phyloP scores from a whole-genome alignment of 2,113 vertebrate species.

The Odontophorus gujanensis region DNA sequence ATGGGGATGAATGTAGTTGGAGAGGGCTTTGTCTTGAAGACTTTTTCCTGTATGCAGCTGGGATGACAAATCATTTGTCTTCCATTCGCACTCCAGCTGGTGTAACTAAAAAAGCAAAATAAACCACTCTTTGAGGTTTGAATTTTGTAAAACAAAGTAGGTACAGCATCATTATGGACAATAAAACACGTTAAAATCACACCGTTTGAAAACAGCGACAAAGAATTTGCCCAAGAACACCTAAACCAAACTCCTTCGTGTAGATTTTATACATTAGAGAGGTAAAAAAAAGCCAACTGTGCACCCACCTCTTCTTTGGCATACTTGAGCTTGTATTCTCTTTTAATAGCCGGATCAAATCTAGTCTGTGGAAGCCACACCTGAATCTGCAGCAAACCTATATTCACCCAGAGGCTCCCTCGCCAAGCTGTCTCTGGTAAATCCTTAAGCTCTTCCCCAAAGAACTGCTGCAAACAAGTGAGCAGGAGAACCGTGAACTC shows the following conservation, averaged over 20 bases:
- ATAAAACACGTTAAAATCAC: neutral
- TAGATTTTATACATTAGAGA: neutral
- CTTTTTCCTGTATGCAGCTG: conserved; percentile 88
- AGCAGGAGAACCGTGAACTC: conserved; percentile 84
- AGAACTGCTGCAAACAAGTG: conserved; percentile 86
- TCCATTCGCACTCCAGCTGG: conserved; percentile 91
- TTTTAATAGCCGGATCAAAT: conserved; percentile 94
- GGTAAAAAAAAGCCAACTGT: neutral
- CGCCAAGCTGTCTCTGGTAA: conserved; percentile 77
- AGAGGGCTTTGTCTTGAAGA: conserved; percentile 83
- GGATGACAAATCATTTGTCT: conserved; percentile 83
- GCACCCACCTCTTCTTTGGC: conserved; percentile 89
- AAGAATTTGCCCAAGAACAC: neutral
- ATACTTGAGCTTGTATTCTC: conserved; percentile 92
- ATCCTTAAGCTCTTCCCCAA: conserved; percentile 77
- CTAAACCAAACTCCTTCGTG: neutral
- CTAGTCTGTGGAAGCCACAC: conserved; percentile 91
- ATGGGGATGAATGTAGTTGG: conserved; percentile 87
- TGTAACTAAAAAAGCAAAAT: conserved; percentile 79
- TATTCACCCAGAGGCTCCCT: conserved; percentile 92
- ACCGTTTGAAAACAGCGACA: neutral
- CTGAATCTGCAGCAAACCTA: conserved; percentile 92
- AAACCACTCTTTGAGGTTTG: neutral
- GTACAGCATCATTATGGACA: neutral
- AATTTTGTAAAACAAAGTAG: neutral